Evolutionary conservation across 1,140 invertebrate species (phyloP).

Genomic region (Papilio polytes): DNA sequence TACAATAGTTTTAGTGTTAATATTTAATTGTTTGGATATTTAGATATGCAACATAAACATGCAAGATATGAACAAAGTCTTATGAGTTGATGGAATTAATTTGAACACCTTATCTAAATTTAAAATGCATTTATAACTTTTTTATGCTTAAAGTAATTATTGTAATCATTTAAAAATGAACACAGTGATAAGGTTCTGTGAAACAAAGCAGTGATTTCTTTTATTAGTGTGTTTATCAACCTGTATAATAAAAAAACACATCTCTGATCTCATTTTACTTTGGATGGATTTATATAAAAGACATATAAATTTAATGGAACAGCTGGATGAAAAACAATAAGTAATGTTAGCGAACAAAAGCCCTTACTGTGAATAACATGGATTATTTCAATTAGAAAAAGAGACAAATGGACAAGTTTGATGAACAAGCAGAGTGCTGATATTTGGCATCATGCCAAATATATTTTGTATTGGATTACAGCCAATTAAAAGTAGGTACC

Average conservation of each 20-base stretch:
- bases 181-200: background rate
- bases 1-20: background rate
- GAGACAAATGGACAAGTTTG: conserved; percentile 78
- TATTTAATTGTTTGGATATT: background rate
- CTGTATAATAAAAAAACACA: background rate
- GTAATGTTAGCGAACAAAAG: background rate
- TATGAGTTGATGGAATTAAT: background rate
- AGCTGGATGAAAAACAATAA: background rate
- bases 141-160: background rate
- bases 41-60: conserved; percentile 40
- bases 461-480: conserved; percentile 82
- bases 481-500: conserved; percentile 79
- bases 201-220: background rate
- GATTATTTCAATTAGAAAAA: conserved; percentile 75
- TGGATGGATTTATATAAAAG: background rate
- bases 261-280: background rate
- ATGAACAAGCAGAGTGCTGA: conserved; percentile 76
- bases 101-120: background rate
- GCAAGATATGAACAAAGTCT: conserved; percentile 21
- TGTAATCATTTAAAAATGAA: background rate
- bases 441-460: conserved; percentile 73
- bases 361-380: conserved; percentile 34
- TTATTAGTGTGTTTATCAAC: background rate
- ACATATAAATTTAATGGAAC: background rate
- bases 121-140: background rate